Conservation (phyloP, 2,888 invertebrate genomes). For the Invenusta paracnida region DNA sequence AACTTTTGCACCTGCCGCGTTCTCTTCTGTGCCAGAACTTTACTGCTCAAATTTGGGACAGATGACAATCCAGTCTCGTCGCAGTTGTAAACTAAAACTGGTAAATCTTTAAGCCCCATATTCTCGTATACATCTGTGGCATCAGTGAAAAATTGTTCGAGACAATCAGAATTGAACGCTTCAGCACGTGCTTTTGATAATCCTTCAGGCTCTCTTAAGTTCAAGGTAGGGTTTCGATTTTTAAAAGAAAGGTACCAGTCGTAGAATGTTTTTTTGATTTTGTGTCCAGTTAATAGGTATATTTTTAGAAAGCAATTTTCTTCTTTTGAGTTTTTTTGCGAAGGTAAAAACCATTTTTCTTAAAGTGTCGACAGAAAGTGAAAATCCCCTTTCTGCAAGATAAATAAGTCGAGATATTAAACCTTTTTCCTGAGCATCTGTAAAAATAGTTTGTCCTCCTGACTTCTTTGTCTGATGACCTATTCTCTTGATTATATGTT, state of each 20-base stretch:
- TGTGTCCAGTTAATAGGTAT: background rate
- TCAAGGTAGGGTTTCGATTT: background rate
- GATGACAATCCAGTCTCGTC: conserved; percentile 34
- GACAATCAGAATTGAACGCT: background rate
- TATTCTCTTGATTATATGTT: conserved; percentile 18
- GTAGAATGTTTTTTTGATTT: background rate
- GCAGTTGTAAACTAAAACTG: conserved; percentile 21
- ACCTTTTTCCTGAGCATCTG: no score
- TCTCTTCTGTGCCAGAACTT: conserved; percentile 1
- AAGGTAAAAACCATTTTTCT: no score
- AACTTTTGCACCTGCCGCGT: conserved; percentile 28
- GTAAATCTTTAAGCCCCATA: conserved; percentile 7
- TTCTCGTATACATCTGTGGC: background rate
- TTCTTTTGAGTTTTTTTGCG: background rate
- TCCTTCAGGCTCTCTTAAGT: conserved; percentile 19
- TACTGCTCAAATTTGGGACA: conserved; percentile 1
- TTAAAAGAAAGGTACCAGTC: background rate
- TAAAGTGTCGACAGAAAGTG: no score
- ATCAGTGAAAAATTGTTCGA: conserved; percentile 30
- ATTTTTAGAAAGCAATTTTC: background rate
- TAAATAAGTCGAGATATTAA: no score
- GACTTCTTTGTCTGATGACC: background rate
- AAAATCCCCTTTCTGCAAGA: no score
- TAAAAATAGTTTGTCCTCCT: background rate
- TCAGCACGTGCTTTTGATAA: conserved; percentile 25